These are phyloP conservation scores for Rhinolophus ferrumequinum DNA, from an alignment of 2,113 vertebrate species.

Conservation along the genomic window DNA sequence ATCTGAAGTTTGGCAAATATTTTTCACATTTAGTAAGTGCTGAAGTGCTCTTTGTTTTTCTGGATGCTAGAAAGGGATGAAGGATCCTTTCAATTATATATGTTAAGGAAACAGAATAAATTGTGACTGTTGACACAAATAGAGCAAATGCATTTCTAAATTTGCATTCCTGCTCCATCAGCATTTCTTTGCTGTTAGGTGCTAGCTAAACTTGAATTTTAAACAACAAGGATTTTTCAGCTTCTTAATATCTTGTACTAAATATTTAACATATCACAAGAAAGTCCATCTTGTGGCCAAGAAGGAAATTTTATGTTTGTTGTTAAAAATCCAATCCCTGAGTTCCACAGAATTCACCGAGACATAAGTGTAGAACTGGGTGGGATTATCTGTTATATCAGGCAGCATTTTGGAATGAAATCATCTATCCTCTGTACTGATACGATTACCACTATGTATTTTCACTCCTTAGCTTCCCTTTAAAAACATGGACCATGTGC, in stretches of 20 bases:
- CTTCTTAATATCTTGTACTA: slow-evolving; percentile 56
- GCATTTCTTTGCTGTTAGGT: slow-evolving; percentile 54
- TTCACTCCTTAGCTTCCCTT: slow-evolving; percentile 55
- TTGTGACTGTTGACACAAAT: slow-evolving; percentile 65
- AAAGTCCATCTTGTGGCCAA: slow-evolving; percentile 42
- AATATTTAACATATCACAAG: slow-evolving; percentile 57
- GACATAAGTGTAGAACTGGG: slow-evolving; percentile 47
- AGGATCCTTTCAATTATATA: slow-evolving; percentile 38
- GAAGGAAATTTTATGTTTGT: slow-evolving; percentile 36
- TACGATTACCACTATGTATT: slow-evolving; percentile 13
- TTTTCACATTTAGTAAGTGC: slow-evolving; percentile 61
- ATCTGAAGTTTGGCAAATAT: slow-evolving; percentile 53
- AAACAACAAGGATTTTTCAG: slow-evolving; percentile 59
- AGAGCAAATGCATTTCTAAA: slow-evolving; percentile 58
- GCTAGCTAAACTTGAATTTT: slow-evolving; percentile 62
- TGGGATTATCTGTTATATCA: slow-evolving; percentile 28
- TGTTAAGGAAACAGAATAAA: slow-evolving; percentile 63
- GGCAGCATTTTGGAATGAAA: slow-evolving; percentile 32
- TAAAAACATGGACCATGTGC: not conserved
- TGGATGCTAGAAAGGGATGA: slow-evolving; percentile 60
- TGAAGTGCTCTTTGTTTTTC: slow-evolving; percentile 67
- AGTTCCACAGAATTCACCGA: slow-evolving; percentile 51
- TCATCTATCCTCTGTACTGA: not conserved
- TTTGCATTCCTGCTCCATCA: slow-evolving; percentile 50
- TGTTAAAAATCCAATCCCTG: slow-evolving; percentile 65